Conservation (phyloP, 2,797 vertebrate genomes). For the Sebastiscus tertius region DNA sequence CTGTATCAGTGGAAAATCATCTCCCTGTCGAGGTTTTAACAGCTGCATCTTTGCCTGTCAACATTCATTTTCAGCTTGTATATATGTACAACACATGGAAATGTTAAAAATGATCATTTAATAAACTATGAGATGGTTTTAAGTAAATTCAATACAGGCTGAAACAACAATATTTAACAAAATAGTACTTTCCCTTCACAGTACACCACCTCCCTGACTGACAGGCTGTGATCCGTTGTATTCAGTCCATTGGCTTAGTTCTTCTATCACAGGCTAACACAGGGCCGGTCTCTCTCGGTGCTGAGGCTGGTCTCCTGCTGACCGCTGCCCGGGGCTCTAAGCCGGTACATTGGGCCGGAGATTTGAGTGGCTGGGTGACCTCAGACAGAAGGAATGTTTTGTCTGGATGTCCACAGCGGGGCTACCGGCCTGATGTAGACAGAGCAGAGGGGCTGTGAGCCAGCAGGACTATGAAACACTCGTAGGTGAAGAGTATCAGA, state of each 20-base stretch:
- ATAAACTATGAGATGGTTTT: not conserved
- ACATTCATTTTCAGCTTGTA: slow-evolving; percentile 1
- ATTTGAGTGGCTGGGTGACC: slow-evolving; percentile 76
- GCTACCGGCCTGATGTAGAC: slow-evolving; percentile 51
- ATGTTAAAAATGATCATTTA: not conserved
- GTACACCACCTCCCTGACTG: not conserved
- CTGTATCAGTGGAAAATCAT: not conserved
- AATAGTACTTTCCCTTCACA: slow-evolving; percentile 1
- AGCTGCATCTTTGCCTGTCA: slow-evolving; percentile 47
- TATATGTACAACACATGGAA: not conserved
- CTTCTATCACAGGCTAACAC: slow-evolving; percentile 41
- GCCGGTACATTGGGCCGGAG: slow-evolving; percentile 69
- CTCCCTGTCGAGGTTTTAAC: slow-evolving; percentile 24
- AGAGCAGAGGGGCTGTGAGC: slow-evolving; percentile 24
- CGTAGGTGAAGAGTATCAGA: slow-evolving; percentile 10
- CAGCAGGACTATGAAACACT: slow-evolving; percentile 16
- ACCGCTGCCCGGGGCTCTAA: slow-evolving; percentile 64
- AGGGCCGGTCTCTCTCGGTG: slow-evolving; percentile 8
- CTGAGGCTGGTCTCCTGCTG: slow-evolving; percentile 53
- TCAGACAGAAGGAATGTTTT: slow-evolving; percentile 83
- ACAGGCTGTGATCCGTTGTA: slow-evolving; percentile 15
- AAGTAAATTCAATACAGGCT: not conserved
- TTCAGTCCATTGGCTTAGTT: slow-evolving; percentile 41
- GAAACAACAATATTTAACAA: not conserved
- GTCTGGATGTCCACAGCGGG: slow-evolving; percentile 68